Base-by-base conservation (phyloP, 2,888 invertebrate genomes). In the Aproaerema taeniolella region DNA sequence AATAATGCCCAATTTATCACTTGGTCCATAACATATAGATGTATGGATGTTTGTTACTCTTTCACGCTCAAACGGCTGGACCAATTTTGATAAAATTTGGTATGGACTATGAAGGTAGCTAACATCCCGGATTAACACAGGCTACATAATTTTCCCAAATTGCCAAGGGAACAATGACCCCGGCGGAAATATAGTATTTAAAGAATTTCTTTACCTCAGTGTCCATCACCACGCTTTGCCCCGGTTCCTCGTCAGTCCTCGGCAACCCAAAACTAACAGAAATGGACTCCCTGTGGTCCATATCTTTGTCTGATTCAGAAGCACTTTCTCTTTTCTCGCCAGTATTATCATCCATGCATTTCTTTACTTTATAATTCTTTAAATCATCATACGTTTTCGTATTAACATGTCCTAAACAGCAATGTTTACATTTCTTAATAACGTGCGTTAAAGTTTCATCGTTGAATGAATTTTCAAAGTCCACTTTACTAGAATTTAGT, bases 391-490 rank as follows among this genome's bases (percentile, higher is more conserved):
- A 48, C 9, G 39, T 30, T 28, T 38, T 50, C 35, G 52, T 45
- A 13, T 48, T 46, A 13, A 59, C 24, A 39, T 44, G 37, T 35
- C 46, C 47, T n/a, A 49, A 45, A 40, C 65, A 63, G 55, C 82
- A 81, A 56, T 58, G 55, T 52, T 64, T 58, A 60, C 81, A 80
- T 42, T 58, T 63, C 16, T 46, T 53, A 20, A 65, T 37, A 26
- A 54, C 39, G 1, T 42, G 49, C 13, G 62, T 41, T 10, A 52
- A 16, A 5, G 40, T 52, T 20, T 60, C 47, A 16, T 55, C 11
- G 43, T 43, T 13, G 16, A 6, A 10, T 20, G n/a, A 9, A n/a
- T 29, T 13, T 43, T 35, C 33, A 37, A 31, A n/a, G n/a, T n/a
- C n/a, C n/a, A n/a, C n/a, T n/a, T n/a, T n/a, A n/a, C n/a, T n/a